Conservation (phyloP, 2,113 vertebrate genomes). For the Trematocara macrostoma region DNA sequence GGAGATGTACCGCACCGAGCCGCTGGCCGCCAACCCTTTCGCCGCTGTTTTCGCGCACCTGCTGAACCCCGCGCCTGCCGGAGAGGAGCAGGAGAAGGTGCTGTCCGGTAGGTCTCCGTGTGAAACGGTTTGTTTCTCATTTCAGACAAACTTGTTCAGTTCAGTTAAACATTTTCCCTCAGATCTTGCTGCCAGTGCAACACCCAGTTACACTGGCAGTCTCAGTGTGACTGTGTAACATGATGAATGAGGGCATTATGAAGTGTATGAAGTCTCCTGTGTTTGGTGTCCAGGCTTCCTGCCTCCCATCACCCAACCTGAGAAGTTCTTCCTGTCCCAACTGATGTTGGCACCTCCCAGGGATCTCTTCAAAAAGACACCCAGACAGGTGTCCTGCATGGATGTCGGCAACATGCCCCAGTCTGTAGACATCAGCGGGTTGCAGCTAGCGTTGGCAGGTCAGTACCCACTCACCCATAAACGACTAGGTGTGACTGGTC, state of each 20-base stretch:
- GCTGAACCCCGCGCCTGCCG: conserved; percentile 83
- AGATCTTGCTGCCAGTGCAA: background rate
- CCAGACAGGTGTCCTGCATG: conserved; percentile 92
- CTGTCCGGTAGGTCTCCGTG: conserved; percentile 78
- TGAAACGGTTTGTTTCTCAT: background rate
- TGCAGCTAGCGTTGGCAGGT: conserved; percentile 94
- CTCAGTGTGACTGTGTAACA: background rate
- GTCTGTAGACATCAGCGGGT: conserved; percentile 92
- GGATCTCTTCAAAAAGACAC: conserved; percentile 98
- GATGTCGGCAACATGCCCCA: conserved; percentile 88
- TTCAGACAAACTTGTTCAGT: background rate
- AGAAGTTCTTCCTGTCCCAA: conserved; percentile 98
- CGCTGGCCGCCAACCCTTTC: conserved; percentile 93
- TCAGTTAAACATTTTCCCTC: background rate
- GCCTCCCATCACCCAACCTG: conserved; percentile 92
- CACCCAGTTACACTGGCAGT: background rate
- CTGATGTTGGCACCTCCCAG: conserved; percentile 95
- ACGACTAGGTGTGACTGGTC: background rate
- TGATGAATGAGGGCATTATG: background rate
- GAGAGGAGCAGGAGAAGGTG: conserved; percentile 83
- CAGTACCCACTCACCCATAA: background rate
- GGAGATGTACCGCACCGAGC: conserved; percentile 99
- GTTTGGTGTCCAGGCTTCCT: conserved; percentile 81
- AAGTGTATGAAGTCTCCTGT: background rate
- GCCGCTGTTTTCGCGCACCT: conserved; percentile 95